Base-by-base conservation (phyloP, 1,140 invertebrate genomes). In the Orchestia grillus region DNA sequence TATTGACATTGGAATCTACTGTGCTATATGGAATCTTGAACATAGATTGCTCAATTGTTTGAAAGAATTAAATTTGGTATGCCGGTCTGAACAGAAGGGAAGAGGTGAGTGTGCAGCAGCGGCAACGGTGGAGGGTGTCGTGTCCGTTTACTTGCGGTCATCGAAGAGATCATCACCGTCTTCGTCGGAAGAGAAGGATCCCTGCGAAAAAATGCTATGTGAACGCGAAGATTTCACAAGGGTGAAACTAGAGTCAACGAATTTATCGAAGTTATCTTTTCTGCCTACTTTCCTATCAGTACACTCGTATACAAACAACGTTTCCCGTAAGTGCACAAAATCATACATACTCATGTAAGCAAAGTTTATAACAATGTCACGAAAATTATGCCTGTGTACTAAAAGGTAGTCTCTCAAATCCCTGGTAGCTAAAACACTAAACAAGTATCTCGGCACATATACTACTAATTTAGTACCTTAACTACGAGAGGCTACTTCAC, bases 141-240 rank as follows among this genome's bases (percentile, higher is more conserved):
- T 40, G 0, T 8, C 41, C 44, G 44, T 45, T 45, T 94, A 94
- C 92, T 94, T 94, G 92, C 92, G 92, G 92, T 94, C 92, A 44
- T 94, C 92, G 92, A 94, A 94, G 92, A n/a, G n/a, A n/a, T 19
- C 6, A 44, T 94, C 92, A 40, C 47, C 92, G 40, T 94, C 92
- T 44, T 94, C 92, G 40, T 45, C 92, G 40, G 43, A 44, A 40
- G 41, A n/a, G 44, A 45, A 44, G 16, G 92, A 94, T 45, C 92
- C 92, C 92, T 94, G n/a, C n/a, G 92, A 90, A 90, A 3, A 41
- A 90, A 90, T 19, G 15, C 11, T n/a, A 77, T 15, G 62, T 77
- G 62, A 77, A 77, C 1, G 62, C 11, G 62, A 77, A 77, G 11
- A 23, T 36, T 77, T 15, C 11, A 77, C 28, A 15, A 15, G 28